These are phyloP conservation scores for Natrix natrix DNA, from an alignment of 2,797 vertebrate species.

Conservation along the genomic window DNA sequence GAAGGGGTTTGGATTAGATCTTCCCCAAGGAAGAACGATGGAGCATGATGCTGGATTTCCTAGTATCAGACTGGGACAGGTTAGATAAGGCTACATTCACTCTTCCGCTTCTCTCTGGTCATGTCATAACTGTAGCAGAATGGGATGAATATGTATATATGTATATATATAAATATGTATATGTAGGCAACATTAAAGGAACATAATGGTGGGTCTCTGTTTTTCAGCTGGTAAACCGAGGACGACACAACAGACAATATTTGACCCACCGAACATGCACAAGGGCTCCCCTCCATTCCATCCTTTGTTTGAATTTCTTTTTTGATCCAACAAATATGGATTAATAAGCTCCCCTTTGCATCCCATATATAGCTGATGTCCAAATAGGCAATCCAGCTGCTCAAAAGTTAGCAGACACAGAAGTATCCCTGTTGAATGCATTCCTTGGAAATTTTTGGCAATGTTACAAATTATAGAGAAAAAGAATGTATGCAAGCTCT, in stretches of 20 bases:
- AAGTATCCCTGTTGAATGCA: slow-evolving; percentile 1
- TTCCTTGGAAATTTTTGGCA: neutral
- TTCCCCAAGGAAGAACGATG: neutral
- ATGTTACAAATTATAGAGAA: neutral
- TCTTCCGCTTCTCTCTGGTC: neutral
- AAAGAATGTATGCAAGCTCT: neutral
- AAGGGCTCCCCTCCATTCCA: slow-evolving; percentile 28
- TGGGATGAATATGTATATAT: neutral
- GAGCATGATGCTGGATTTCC: neutral
- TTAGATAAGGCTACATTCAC: neutral
- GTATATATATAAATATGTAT: too few relatives aligned
- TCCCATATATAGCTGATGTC: neutral
- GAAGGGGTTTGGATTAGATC: neutral
- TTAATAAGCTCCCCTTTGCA: neutral
- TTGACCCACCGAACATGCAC: slow-evolving; percentile 10
- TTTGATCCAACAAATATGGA: neutral
- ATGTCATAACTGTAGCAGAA: neutral
- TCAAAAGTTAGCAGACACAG: neutral
- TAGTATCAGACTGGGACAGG: neutral
- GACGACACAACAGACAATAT: neutral
- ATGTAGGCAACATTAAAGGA: neutral
- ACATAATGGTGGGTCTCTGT: neutral
- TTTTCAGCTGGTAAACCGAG: neutral
- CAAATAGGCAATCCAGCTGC: neutral
- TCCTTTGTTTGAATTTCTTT: neutral